Base-by-base conservation (phyloP, 2,888 invertebrate genomes). In the Mythimna lalbum region DNA sequence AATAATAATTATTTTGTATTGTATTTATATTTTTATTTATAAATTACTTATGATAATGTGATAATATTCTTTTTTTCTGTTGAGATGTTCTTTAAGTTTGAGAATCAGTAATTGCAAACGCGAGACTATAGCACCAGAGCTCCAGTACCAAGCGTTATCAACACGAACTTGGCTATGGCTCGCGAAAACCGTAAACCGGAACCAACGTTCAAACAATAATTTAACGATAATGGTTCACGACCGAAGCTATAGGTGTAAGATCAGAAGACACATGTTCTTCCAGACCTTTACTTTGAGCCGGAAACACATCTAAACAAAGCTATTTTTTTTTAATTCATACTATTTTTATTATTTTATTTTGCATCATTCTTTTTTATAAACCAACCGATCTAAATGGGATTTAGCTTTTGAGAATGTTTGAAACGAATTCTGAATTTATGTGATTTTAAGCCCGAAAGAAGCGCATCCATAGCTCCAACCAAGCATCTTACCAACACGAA, bases 141-240 rank as follows among this genome's bases (percentile, higher is more conserved):
- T 53, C 10, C 67, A 68, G 14, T 43, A 53, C 39, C 23, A 43
- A 65, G 52, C 14, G 53, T n/a, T 36, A 52, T 52, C 39, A 52
- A 50, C 53, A 67, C 5, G 43, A 17, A 67, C 33, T 68, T 67
- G 33, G 43, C 14, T 66, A 43, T 66, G 67, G 10, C n/a, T 68
- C 67, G 1, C 66, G 31, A n/a, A 43, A 66, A 66, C 31, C 39
- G 52, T 52, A 43, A 43, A 52, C 19, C 31, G 31, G 53, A 68
- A 33, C 68, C 53, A 73, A 23, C 47, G 27, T 71, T 62, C 53
- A 27, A 61, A 23, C 9, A 53, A 53, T 23, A 53, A 43, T 43
- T 66, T 19, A 60, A 53, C 27, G 27, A 36, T 47, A 53, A 56
- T 52, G 52, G 27, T 70, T 72, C 21, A 60, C 27, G 36, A 62